Conservation (phyloP, 2,888 invertebrate species). For the Himalopsyche kuldschensis region DNA sequence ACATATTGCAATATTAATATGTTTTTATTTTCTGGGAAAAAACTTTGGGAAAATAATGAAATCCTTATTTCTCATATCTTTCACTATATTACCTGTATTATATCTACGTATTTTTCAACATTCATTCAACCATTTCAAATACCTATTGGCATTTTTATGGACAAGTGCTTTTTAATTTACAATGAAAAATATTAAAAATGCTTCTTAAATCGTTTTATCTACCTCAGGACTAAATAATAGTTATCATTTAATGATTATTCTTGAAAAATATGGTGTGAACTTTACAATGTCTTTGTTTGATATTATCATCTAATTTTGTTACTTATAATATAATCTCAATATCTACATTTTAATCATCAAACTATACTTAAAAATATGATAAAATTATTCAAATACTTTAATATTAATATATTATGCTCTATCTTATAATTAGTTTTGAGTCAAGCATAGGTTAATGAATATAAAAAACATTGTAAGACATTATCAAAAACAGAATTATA, state of each 20-base stretch:
- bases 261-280: neutral
- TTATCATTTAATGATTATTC: neutral
- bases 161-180: neutral
- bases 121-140: neutral
- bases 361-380: too few species aligned
- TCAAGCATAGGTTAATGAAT: too few species aligned
- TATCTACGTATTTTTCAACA: neutral
- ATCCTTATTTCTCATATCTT: conserved; percentile 32
- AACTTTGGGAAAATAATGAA: conserved; percentile 33
- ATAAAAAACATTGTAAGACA: too few species aligned
- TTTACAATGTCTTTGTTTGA: neutral
- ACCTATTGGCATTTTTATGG: neutral
- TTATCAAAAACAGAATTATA: too few species aligned
- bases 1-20: neutral
- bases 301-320: too few species aligned
- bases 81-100: conserved; percentile 25
- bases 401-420: too few species aligned
- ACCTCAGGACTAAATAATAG: neutral
- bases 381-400: too few species aligned
- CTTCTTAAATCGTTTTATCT: neutral
- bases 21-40: conserved; percentile 28
- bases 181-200: neutral
- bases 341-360: too few species aligned
- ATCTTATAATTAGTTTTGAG: too few species aligned
- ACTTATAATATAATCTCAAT: too few species aligned